Evolutionary conservation across 2,113 vertebrate species (phyloP), one percentile per base, ranked within the genome.

Genomic region (Corythaeola cristata): DNA sequence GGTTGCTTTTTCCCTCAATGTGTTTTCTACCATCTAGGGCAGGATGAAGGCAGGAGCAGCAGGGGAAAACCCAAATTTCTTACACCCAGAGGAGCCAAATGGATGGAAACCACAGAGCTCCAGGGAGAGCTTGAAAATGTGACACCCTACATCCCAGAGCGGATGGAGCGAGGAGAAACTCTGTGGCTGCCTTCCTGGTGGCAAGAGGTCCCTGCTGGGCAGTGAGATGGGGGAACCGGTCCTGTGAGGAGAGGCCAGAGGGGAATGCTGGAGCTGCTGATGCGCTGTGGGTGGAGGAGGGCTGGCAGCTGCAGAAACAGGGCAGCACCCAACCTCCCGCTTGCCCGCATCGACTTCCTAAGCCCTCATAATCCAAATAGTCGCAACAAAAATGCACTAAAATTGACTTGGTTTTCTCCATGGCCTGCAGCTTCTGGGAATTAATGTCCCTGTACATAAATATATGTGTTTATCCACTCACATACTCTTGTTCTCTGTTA

Each of bases 191-290:
- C 28, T 89, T 77, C 44, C 12, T 63, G 32, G 19, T 66, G 60
- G 39, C 19, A 79, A 47, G 32, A 55, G 22, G 22, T 85, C 22
- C 35, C 74, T n/a, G 26, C 11, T 41, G 37, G 69, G 22, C 20
- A 45, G n/a, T 63, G 58, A 79, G 28, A 27, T 35, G 19, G 33
- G 22, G 35, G 62, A 44, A 24, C 9, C 2, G 5, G 33, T 81
- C 72, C 49, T 39, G 4, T 7, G 23, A 35, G 22, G 64, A 55
- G 58, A 37, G 55, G 62, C 39, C 11, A 23, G 64, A 55, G 19
- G 4, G 35, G 18, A 9, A 53, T 2, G 9, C 27, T n/a, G 12
- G 56, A 58, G 49, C 49, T 1, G 0, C 50, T 73, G 0, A 0
- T 85, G 39, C 33, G 33, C 15, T 35, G 23, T 35, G 35, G 32